Evolutionary conservation across 2,888 invertebrate species (phyloP).

Genomic region (Peribatodes rhomboidaria): DNA sequence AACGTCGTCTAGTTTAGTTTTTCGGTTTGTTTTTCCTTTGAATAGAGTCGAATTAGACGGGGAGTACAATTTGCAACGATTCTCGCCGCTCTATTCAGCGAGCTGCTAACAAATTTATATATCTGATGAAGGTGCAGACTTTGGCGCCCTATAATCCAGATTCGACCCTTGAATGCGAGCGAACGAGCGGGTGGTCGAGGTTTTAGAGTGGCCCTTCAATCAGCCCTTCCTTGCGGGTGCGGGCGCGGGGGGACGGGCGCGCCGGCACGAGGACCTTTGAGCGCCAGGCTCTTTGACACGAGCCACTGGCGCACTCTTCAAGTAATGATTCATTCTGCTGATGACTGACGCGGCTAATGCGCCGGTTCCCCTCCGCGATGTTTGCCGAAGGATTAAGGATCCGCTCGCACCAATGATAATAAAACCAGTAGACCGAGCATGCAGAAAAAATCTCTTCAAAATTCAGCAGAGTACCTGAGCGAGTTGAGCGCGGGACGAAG

Average conservation of each 20-base stretch:
- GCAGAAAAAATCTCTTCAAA: no score
- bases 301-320: conserved; percentile 86
- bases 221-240: conserved; percentile 80
- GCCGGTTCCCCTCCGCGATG: conserved; percentile 69
- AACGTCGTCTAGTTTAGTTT: conserved; percentile 49
- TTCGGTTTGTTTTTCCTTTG: conserved; percentile 61
- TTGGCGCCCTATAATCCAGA: conserved; percentile 85
- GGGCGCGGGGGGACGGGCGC: conserved; percentile 53
- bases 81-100: conserved; percentile 69
- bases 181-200: conserved; percentile 85
- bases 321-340: conserved; percentile 87
- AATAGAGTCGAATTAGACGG: conserved; percentile 74
- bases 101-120: conserved; percentile 80
- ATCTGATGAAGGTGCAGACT: conserved; percentile 84
- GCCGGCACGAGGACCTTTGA: conserved; percentile 79
- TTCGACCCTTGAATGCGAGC: conserved; percentile 84
- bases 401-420: conserved; percentile 62
- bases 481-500: no score
- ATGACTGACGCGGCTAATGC: conserved; percentile 85
- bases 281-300: conserved; percentile 85
- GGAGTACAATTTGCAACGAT: conserved; percentile 69
- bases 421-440: background rate
- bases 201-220: conserved; percentile 86
- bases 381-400: conserved; percentile 76
- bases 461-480: no score